Percentiles rank a stretch among this genome's conserved stretches.
These are phyloP conservation scores for Drepana falcataria DNA, from an alignment of 2,888 invertebrate species.

Conservation along the genomic window DNA sequence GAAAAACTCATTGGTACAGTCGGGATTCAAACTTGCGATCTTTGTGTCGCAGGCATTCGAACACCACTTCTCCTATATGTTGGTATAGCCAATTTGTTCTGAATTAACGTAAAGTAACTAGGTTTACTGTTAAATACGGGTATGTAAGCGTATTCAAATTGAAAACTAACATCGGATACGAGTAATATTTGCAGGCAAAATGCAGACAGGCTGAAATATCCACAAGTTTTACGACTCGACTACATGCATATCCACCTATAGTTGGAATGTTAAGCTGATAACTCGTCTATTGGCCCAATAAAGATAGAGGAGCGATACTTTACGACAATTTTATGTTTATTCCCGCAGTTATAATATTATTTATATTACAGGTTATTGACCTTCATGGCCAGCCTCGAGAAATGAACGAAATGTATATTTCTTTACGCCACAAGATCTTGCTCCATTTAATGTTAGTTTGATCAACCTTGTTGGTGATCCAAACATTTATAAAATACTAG, in stretches of 20 bases:
- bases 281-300: slow-evolving; percentile 38
- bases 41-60: too few species aligned
- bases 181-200: slow-evolving; percentile 1
- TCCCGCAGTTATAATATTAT: slow-evolving; percentile 37
- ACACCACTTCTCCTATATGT: too few species aligned
- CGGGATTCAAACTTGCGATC: too few species aligned
- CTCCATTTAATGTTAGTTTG: background rate
- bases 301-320: slow-evolving; percentile 46
- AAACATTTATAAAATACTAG: too few species aligned
- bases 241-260: background rate
- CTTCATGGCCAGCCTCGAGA: slow-evolving; percentile 10
- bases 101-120: background rate
- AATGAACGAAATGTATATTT: slow-evolving; percentile 2
- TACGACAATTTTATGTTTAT: slow-evolving; percentile 43
- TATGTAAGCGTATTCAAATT: slow-evolving; percentile 1
- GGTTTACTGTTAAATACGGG: background rate
- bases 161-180: background rate
- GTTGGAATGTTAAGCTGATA: slow-evolving; percentile 27
- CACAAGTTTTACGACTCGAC: background rate
- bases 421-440: background rate
- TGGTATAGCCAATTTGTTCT: background rate
- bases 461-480: too few species aligned
- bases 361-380: slow-evolving; percentile 44
- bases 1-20: too few species aligned
- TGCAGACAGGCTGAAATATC: background rate